Evolutionary conservation across 1,140 invertebrate species (phyloP).

Genomic region (Zaprionus davidi): DNA sequence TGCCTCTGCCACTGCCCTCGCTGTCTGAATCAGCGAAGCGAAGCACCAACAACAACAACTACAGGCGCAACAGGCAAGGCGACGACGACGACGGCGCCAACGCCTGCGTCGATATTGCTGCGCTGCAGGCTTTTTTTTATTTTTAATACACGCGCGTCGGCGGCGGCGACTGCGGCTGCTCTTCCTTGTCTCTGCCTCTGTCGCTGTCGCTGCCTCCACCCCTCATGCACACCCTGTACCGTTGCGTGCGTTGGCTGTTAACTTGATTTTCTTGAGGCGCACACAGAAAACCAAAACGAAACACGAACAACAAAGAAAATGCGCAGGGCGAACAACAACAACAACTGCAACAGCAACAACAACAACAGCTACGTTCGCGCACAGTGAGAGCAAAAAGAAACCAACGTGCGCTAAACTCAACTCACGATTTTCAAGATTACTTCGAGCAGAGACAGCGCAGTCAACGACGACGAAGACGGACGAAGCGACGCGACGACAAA

Average conservation of each 20-base stretch:
- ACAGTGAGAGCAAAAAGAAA: slow-evolving; percentile 41
- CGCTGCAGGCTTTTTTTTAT: slow-evolving; percentile 66
- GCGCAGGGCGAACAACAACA: slow-evolving; percentile 57
- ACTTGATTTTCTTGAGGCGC: slow-evolving; percentile 77
- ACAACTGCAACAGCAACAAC: slow-evolving; percentile 18
- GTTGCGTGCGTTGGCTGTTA: slow-evolving; percentile 71
- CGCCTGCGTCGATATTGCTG: slow-evolving; percentile 9
- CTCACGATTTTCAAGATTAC: slow-evolving; percentile 77
- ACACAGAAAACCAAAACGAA: slow-evolving; percentile 20
- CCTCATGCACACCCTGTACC: slow-evolving; percentile 28
- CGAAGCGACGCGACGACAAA: slow-evolving; percentile 4
- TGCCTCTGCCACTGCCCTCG: slow-evolving; percentile 18
- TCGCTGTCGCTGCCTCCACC: slow-evolving; percentile 25
- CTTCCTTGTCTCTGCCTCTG: slow-evolving; percentile 19
- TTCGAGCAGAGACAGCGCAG: slow-evolving; percentile 44
- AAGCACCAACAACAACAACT: slow-evolving; percentile 43
- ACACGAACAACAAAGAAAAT: slow-evolving; percentile 77
- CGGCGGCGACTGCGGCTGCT: slow-evolving; percentile 48
- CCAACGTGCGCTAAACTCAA: slow-evolving; percentile 57
- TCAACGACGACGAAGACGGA: slow-evolving; percentile 4
- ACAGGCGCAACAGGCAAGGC: slow-evolving; percentile 29
- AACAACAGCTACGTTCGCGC: slow-evolving; percentile 16
- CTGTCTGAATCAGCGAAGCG: slow-evolving; percentile 72
- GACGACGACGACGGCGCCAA: slow-evolving; percentile 18
- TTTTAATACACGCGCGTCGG: slow-evolving; percentile 60